A percentile compares a stretch with the other conserved stretches of the same genome.
These are phyloP conservation scores for Balanococcus diminutus DNA, from an alignment of 2,888 invertebrate species.

Conservation along the genomic window DNA sequence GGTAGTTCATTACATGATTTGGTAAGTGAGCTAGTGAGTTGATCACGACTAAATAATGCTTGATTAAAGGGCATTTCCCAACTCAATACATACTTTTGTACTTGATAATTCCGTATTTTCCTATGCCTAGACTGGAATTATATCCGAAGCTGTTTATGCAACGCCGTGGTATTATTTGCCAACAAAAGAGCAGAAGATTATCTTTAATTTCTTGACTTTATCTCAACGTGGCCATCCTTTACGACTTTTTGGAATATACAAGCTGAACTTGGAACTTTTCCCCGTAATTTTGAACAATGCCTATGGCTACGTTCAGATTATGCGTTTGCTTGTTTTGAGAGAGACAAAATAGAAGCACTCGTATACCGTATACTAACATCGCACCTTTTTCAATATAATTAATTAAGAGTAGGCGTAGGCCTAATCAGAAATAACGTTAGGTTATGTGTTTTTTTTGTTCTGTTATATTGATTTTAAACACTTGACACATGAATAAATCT, in stretches of 20 bases:
- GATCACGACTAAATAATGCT: too few species aligned
- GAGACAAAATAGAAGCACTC: neutral
- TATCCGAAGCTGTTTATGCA: neutral
- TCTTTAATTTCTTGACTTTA: neutral
- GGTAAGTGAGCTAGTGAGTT: too few species aligned
- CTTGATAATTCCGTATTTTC: neutral
- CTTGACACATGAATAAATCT: too few species aligned
- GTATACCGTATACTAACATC: too few species aligned
- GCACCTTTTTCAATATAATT: too few species aligned
- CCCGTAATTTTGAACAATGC: neutral
- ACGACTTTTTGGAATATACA: neutral
- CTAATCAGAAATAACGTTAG: too few species aligned
- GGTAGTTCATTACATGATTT: too few species aligned
- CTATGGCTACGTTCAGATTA: neutral
- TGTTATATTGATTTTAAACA: too few species aligned
- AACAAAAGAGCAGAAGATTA: neutral
- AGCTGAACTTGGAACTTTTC: neutral
- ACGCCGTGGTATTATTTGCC: neutral
- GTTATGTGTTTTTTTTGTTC: too few species aligned
- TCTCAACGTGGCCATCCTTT: neutral
- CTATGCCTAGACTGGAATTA: neutral
- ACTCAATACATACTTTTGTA: too few species aligned
- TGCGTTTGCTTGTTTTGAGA: neutral
- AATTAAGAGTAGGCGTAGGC: too few species aligned
- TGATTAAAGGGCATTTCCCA: too few species aligned